Evolutionary conservation across 2,888 invertebrate species (phyloP), one percentile per base, ranked within the genome.

Genomic region (Pterostichus niger): DNA sequence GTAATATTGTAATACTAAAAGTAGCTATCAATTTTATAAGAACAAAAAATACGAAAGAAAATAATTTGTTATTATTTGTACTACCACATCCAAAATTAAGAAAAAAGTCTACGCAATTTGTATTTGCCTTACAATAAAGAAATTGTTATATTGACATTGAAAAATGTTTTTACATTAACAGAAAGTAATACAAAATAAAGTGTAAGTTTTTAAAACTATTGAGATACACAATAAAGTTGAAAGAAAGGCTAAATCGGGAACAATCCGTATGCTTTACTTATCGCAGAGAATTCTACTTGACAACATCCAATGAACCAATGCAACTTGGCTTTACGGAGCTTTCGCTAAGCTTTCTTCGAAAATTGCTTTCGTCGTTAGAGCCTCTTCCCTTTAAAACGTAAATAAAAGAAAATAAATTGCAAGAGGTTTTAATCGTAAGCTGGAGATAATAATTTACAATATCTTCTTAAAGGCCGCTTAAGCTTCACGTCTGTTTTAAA

Each of bases 351-450:
- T 35, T 49, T 80, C 68, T 71, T 71, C 71, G 80, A 71, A 80
- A 80, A 80, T 80, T 80, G 80, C 80, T 80, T 80, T 68, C 52
- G 54, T 80, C 80, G 80, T 80, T 80, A 80, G 80, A 68, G 52
- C 35, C 35, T 71, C 68, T 64, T 64, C 64, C 44, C 64, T 61
- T 79, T 61, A 79, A 79, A 64, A 40, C 64, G 79, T 79, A 79
- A 79, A 61, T 64, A 79, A 79, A 78, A 64, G 6, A 80, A 64
- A 80, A 54, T 71, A 64, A 68, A 80, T 80, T 56, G 77, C 17
- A 15, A 54, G 54, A 54, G 77, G 77, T 77, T 77, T 75, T 77
- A 77, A 77, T 77, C 56, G 77, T 77, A 56, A 77, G 56, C 77
- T 54, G 33, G 15, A 75, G 54, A 75, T 77, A 77, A 77, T 77